A percentile compares a stretch with the other conserved stretches of the same genome.
Evolutionary conservation across 1,140 invertebrate species (phyloP).

Genomic region (Proales similis): DNA sequence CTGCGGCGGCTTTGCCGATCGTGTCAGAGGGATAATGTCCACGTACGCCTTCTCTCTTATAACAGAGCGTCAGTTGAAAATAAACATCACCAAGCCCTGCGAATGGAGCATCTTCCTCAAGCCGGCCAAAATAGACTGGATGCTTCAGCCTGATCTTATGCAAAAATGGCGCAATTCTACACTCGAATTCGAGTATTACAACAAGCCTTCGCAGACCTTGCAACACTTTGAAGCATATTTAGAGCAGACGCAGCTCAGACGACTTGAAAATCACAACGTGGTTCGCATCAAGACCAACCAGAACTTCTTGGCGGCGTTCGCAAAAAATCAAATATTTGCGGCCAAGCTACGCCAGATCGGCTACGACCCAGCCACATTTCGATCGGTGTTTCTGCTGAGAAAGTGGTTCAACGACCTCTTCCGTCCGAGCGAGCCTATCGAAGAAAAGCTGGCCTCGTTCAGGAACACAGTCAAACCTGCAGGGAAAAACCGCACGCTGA

Average conservation of each 20-base stretch:
- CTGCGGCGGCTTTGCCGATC: conserved; percentile 26
- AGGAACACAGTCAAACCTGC: background rate
- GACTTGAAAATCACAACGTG: background rate
- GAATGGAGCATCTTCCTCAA: conserved; percentile 1
- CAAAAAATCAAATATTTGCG: background rate
- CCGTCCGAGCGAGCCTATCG: background rate
- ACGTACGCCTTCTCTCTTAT: conserved; percentile 34
- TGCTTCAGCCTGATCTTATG: too few species aligned
- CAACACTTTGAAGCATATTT: background rate
- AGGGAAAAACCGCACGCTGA: background rate
- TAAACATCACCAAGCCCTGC: conserved; percentile 8
- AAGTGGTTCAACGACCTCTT: conserved; percentile 16
- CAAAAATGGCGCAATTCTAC: too few species aligned
- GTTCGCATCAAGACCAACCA: conserved; percentile 11
- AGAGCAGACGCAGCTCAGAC: background rate
- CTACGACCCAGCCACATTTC: conserved; percentile 11
- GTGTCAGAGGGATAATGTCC: conserved; percentile 18
- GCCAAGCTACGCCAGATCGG: background rate
- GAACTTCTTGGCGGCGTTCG: background rate
- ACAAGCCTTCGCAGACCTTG: background rate
- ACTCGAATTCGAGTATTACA: too few species aligned
- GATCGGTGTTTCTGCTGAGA: conserved; percentile 4
- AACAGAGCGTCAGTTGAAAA: conserved; percentile 2
- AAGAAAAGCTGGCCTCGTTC: background rate
- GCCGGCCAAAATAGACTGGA: conserved; percentile 5